phyloP scores from a whole-genome alignment of 2,113 vertebrate species.

The Pogona vitticeps region DNA sequence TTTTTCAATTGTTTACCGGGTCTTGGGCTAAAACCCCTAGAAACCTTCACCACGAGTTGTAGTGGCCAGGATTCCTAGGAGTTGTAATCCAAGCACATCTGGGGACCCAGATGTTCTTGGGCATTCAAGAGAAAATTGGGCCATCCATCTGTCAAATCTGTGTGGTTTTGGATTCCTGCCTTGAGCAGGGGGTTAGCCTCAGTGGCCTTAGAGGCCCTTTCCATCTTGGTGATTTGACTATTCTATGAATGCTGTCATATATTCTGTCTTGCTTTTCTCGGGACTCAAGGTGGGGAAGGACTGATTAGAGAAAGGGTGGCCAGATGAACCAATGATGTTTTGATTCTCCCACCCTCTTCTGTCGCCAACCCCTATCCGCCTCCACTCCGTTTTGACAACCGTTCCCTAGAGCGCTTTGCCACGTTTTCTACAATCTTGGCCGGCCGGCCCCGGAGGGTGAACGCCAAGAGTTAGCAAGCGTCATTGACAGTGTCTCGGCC shows the following conservation, averaged over 20 bases:
- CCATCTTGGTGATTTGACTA: no score
- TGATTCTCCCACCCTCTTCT: not conserved
- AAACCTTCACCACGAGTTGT: no score
- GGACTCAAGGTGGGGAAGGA: not conserved
- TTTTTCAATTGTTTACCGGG: no score
- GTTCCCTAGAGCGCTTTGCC: not conserved
- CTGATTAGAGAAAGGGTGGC: not conserved
- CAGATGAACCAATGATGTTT: not conserved
- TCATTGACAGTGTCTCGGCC: not conserved
- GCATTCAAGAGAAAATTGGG: not conserved
- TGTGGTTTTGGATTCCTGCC: not conserved
- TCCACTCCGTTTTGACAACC: slow-evolving; percentile 1
- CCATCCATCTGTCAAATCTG: not conserved
- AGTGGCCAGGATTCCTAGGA: no score
- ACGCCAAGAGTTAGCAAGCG: not conserved
- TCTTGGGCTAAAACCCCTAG: no score
- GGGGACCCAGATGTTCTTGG: no score
- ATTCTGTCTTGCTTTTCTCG: not conserved
- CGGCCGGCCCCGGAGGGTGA: not conserved
- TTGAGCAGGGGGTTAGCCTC: not conserved
- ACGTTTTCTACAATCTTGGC: not conserved
- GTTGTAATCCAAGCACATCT: no score
- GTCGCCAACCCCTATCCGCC: not conserved
- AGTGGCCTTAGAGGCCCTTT: no score
- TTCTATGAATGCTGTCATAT: not conserved